Evolutionary conservation across 2,113 vertebrate genomes (phyloP), one percentile per base, ranked within the genome.

Genomic region (Steatornis caripensis): DNA sequence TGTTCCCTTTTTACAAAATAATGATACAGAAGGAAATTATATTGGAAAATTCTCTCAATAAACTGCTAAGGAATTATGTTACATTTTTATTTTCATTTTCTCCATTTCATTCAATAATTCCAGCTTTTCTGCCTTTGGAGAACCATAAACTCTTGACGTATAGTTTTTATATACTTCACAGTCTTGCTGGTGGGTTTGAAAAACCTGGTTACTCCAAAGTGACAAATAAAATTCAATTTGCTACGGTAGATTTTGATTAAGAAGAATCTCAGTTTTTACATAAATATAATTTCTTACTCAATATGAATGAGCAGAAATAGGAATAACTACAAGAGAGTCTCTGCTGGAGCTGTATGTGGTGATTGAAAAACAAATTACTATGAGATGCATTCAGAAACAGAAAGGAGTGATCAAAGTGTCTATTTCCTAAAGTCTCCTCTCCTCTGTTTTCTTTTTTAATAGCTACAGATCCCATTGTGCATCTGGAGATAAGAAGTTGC

Each of bases 331-430:
- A 95, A 72, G 41, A 66, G 13, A 61, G 6, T 83, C 20, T 84
- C 61, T 92, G 43, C 36, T 78, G 53, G 43, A 94, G 23, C 43
- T 94, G 68, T 68, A 36, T 65, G 48, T 36, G 36, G 29, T 83
- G 60, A 76, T 41, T 84, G 62, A 89, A 97, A 72, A 26, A 88
- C 58, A 95, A 95, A 96, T 71, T 7, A 68, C 60, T 86, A 34
- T 48, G 34, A 68, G 10, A 80, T 84, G 60, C 48, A 87, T 36
- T 76, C 93, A 53, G 53, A 78, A 92, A 80, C 61, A 84, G 32
- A 86, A 88, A 90, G 34, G 77, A 97, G 49, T 78, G 29, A 81
- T 66, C 84, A 90, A 89, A 75, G 5, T 82, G 36, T 64, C 17
- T 95, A 1, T 66, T 95, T 87, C 41, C 15, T 53, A 61, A 79